These are phyloP conservation scores for Cheirogaleus medius DNA, from an alignment of 2,113 vertebrate genomes.

Conservation along the genomic window DNA sequence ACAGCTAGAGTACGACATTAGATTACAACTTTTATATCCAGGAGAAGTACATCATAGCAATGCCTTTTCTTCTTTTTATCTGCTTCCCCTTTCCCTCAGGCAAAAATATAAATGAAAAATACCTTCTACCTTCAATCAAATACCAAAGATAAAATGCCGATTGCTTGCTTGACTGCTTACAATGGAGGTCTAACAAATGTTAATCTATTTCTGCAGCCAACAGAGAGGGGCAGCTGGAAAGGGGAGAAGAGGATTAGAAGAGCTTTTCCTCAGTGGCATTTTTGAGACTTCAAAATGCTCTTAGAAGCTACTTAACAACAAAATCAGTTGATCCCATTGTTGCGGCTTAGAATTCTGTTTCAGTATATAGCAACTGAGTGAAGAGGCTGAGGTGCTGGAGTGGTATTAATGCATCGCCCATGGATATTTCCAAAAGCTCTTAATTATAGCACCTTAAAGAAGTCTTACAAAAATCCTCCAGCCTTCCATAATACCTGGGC, in stretches of 20 bases:
- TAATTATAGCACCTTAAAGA: conserved; percentile 44
- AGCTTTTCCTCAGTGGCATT: conserved; percentile 71
- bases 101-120: conserved; percentile 81
- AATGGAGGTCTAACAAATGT: conserved; percentile 71
- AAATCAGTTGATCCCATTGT: conserved; percentile 72
- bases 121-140: conserved; percentile 75
- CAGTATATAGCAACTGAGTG: background rate
- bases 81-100: conserved; percentile 73
- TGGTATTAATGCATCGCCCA: background rate
- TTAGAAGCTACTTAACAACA: conserved; percentile 74
- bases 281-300: conserved; percentile 73
- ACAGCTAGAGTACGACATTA: conserved; percentile 48
- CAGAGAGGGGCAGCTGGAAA: conserved; percentile 47
- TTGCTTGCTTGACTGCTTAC: conserved; percentile 66
- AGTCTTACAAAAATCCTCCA: conserved; percentile 31
- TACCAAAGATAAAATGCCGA: conserved; percentile 73
- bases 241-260: conserved; percentile 68
- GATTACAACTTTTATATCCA: conserved; percentile 73
- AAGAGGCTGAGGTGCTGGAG: background rate
- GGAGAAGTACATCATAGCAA: conserved; percentile 68
- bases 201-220: conserved; percentile 72
- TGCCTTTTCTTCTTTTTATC: conserved; percentile 74
- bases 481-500: background rate
- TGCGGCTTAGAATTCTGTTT: conserved; percentile 27
- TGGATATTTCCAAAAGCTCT: conserved; percentile 36